These are phyloP conservation scores for Tanypteryx hageni DNA, from an alignment of 2,888 invertebrate species.

Conservation along the genomic window DNA sequence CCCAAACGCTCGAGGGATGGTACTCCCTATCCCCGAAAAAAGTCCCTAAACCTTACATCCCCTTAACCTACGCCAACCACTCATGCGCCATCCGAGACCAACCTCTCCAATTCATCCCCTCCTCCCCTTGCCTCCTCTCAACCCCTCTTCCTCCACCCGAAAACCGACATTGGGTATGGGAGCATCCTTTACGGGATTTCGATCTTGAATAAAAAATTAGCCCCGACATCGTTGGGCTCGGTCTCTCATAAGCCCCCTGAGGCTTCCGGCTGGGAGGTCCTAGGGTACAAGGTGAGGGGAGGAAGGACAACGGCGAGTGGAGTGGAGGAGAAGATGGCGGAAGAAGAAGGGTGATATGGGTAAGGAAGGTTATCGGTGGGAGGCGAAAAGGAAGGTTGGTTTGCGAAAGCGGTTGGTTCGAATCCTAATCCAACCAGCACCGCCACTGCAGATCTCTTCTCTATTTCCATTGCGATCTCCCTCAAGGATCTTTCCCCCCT, in stretches of 20 bases:
- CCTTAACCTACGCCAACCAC: not conserved
- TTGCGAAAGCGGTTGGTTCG: not conserved
- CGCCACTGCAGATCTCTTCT: not conserved
- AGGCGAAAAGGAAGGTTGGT: not conserved
- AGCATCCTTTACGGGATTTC: slow-evolving; percentile 41
- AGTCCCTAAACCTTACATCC: too few relatives aligned
- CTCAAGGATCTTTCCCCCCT: not conserved
- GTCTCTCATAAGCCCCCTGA: not conserved
- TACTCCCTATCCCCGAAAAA: too few relatives aligned
- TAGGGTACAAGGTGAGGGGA: not conserved
- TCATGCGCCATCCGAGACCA: not conserved
- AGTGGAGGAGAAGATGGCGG: not conserved
- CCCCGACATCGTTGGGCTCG: not conserved
- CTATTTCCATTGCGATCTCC: not conserved
- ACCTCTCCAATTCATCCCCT: too few relatives aligned
- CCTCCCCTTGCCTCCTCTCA: not conserved
- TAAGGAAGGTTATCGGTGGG: not conserved
- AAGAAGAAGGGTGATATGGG: not conserved
- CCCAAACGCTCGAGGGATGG: too few relatives aligned
- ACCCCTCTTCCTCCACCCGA: not conserved
- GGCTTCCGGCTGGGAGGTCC: not conserved
- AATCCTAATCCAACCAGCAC: not conserved
- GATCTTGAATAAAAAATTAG: slow-evolving; percentile 48
- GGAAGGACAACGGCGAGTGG: not conserved
- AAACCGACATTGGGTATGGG: not conserved